A percentile compares a stretch with the other conserved stretches of the same genome.
Conservation (phyloP, 1,140 invertebrate genomes). For the Archegozetes longisetosus region DNA sequence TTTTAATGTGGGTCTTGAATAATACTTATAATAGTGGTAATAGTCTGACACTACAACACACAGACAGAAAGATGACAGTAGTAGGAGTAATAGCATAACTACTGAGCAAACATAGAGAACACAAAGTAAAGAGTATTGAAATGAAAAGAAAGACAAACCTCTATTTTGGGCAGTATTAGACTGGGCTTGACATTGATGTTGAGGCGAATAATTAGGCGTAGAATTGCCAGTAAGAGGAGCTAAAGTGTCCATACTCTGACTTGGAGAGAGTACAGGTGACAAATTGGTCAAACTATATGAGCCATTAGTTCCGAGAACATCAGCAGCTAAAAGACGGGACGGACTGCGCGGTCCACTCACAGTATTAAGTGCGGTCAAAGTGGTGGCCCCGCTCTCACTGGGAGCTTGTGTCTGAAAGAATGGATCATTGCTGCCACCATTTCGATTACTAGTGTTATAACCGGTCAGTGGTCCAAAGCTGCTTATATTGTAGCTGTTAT, state of each 20-base stretch:
- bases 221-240: not conserved
- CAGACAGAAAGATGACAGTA: no score
- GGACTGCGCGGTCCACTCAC: constrained; percentile 1
- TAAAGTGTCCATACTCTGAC: constrained; percentile 5
- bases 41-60: no score
- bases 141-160: no score
- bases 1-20: no score
- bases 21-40: no score
- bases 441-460: not conserved
- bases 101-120: no score
- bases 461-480: not conserved
- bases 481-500: not conserved
- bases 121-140: no score
- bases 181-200: not conserved
- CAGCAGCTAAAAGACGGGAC: not conserved
- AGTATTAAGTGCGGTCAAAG: constrained; percentile 5
- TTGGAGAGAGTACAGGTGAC: constrained; percentile 3
- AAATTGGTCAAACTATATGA: not conserved
- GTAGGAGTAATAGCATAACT: no score
- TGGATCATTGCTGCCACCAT: not conserved
- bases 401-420: not conserved
- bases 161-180: not conserved
- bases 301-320: not conserved
- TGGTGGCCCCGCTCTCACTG: not conserved
- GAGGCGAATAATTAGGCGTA: not conserved